These are phyloP conservation scores for Melanotus villosus DNA, from an alignment of 2,888 invertebrate genomes.

Conservation along the genomic window DNA sequence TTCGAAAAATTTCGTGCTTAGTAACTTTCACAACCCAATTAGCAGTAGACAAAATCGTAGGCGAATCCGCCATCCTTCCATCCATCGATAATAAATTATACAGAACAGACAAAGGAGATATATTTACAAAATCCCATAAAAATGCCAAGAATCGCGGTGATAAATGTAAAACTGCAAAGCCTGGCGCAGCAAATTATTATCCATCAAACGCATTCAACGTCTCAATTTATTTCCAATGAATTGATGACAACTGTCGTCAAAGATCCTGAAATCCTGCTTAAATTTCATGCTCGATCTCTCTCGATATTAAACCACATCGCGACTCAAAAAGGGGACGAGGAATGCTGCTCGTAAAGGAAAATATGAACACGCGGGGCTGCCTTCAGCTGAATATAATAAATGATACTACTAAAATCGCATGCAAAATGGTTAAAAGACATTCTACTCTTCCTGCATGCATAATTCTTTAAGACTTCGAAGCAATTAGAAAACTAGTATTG, in stretches of 20 bases:
- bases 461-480: neutral
- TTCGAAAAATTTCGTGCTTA: neutral
- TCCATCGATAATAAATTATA: neutral
- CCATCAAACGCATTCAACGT: conserved; percentile 29
- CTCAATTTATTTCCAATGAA: conserved; percentile 29
- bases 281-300: conserved; percentile 23
- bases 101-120: neutral
- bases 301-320: conserved; percentile 6
- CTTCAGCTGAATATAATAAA: conserved; percentile 7
- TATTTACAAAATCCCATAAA: conserved; percentile 18
- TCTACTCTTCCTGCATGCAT: neutral
- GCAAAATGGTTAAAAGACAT: conserved; percentile 14
- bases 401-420: conserved; percentile 14
- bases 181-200: conserved; percentile 21
- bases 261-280: conserved; percentile 23
- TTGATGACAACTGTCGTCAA: conserved; percentile 27
- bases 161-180: conserved; percentile 23
- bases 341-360: neutral
- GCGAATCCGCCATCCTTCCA: conserved; percentile 1
- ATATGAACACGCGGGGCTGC: conserved; percentile 5
- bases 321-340: conserved; percentile 1
- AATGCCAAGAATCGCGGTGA: conserved; percentile 9
- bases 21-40: neutral
- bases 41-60: neutral
- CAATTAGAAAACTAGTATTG: conserved; percentile 10